These are phyloP conservation scores for Scrobipalpa costella DNA, from an alignment of 2,888 invertebrate genomes.

Conservation along the genomic window DNA sequence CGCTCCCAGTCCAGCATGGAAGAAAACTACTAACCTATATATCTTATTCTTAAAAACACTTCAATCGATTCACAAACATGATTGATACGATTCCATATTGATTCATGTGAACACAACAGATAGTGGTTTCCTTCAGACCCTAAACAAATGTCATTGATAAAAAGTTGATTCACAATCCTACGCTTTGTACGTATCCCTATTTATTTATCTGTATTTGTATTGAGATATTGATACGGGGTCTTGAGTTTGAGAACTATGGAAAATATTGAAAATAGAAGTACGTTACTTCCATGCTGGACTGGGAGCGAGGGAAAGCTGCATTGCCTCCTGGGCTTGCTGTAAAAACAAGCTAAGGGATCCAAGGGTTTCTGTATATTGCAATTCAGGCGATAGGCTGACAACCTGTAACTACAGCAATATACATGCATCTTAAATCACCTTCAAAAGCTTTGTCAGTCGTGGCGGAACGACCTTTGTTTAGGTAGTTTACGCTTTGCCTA, in stretches of 20 bases:
- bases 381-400: too few relatives aligned
- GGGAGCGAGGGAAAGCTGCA: too few relatives aligned
- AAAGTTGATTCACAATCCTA: constrained; percentile 16
- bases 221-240: constrained; percentile 24
- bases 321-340: too few relatives aligned
- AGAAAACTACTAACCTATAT: background rate
- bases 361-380: too few relatives aligned
- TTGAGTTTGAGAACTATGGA: background rate
- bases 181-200: constrained; percentile 16
- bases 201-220: constrained; percentile 25
- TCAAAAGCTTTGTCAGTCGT: too few relatives aligned
- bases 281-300: too few relatives aligned
- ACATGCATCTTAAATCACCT: too few relatives aligned
- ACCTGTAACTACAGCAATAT: too few relatives aligned
- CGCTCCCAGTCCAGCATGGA: too few relatives aligned
- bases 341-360: too few relatives aligned
- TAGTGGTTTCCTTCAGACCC: constrained; percentile 20
- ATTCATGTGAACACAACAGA: constrained; percentile 13
- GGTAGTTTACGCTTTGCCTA: too few relatives aligned
- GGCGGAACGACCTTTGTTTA: too few relatives aligned
- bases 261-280: background rate
- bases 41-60: constrained; percentile 13
- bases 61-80: constrained; percentile 5
- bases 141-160: constrained; percentile 23
- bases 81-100: constrained; percentile 13